A percentile compares a stretch with the other conserved stretches of the same genome.
phyloP scores from a whole-genome alignment of 2,797 vertebrate species.

The Falco novaeseelandiae region DNA sequence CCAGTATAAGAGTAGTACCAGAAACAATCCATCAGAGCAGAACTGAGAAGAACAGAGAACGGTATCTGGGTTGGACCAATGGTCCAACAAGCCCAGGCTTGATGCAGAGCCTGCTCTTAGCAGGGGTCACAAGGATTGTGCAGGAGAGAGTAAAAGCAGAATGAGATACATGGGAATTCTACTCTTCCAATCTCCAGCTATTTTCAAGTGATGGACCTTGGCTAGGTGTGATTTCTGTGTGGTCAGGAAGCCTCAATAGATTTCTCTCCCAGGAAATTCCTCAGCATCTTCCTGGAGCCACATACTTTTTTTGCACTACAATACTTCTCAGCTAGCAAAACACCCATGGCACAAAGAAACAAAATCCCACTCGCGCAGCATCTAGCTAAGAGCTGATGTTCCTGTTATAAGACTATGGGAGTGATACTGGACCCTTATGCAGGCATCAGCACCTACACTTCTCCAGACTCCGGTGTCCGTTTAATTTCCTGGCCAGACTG shows the following conservation, averaged over 20 bases:
- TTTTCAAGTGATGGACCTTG: not conserved
- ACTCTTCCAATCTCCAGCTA: not conserved
- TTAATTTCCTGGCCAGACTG: constrained; percentile 49
- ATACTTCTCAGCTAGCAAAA: not conserved
- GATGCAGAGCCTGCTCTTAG: not conserved
- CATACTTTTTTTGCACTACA: fast-evolving
- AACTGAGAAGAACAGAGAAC: not conserved
- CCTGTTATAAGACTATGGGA: not conserved
- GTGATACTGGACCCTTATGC: not conserved
- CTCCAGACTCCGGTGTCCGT: not conserved
- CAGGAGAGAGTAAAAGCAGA: not conserved
- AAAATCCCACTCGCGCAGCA: not conserved
- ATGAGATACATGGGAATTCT: not conserved
- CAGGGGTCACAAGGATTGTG: not conserved
- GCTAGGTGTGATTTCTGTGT: not conserved
- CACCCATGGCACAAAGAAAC: not conserved
- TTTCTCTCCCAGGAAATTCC: not conserved
- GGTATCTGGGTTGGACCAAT: not conserved
- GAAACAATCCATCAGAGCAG: not conserved
- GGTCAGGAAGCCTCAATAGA: not conserved
- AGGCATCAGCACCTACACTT: not conserved
- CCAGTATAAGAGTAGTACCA: not conserved
- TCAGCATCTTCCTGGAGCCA: not conserved
- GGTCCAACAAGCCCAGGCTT: not conserved
- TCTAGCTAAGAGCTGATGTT: not conserved